Base-by-base conservation (phyloP, 2,888 invertebrate species). In the Erebia epiphron region DNA sequence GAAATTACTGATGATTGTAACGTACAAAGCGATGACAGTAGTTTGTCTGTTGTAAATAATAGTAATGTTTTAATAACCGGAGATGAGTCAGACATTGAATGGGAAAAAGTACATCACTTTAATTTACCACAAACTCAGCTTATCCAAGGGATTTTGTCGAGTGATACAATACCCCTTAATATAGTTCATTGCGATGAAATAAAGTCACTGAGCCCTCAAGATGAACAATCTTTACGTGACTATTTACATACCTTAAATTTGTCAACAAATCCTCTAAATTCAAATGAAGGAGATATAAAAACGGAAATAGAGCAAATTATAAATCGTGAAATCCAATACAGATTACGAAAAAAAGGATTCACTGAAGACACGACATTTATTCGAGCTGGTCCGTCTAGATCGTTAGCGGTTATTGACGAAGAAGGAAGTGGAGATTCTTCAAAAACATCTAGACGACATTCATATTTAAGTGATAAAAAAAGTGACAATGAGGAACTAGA, bases 351-450 rank as follows among this genome's bases (percentile, higher is more conserved):
- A 80, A 89, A 88, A 84, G 92, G 84, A 64, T 75, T 85, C n/a
- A 82, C 87, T 46, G 92, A 93, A 67, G 92, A 93, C 68, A 84
- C 84, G 76, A 77, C 83, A 61, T 74, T 80, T 54, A 83, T 84
- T 74, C 85, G 95, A 69, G 94, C 95, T 0, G 94, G 95, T 9
- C 95, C 95, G 79, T 95, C 95, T 13, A 94, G 96, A 82, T 96
- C 95, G 76, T 90, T 97, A 80, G 97, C 96, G 81, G 96, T 96
- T 8, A 97, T 97, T 76, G 95, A 95, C 79, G 97, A 97, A 86
- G 97, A 97, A 90, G 95, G 95, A 4, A 96, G 96, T 79, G 86
- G 92, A 80, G 95, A 96, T 79, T 92, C 95, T 7, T 95, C 95
- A 75, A 93, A 95, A 75, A 91, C 94, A 76, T 94, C 95, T 77